These are phyloP conservation scores for Entomyzon cyanotis DNA, from an alignment of 2,113 vertebrate genomes.

Conservation along the genomic window DNA sequence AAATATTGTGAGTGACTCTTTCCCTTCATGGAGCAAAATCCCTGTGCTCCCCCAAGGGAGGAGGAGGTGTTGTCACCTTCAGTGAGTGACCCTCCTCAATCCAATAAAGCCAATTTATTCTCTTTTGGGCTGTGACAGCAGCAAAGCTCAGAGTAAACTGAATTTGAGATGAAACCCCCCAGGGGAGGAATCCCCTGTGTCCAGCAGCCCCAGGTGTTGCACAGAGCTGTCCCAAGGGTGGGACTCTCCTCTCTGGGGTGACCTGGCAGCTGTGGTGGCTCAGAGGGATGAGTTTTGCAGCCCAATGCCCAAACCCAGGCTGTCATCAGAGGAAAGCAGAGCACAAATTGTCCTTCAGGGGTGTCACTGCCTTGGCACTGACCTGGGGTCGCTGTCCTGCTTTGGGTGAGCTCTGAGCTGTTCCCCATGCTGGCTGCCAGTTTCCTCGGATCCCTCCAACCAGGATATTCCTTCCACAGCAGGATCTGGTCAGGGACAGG, in stretches of 20 bases:
- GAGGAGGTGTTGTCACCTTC: not conserved
- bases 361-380: not conserved
- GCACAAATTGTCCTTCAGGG: not conserved
- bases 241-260: not conserved
- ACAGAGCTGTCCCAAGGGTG: not conserved
- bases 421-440: not conserved
- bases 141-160: not conserved
- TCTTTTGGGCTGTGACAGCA: not conserved
- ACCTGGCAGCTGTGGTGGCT: not conserved
- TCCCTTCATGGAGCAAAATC: not conserved
- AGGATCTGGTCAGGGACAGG: not conserved
- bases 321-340: not conserved
- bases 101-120: not conserved
- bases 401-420: not conserved
- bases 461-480: not conserved
- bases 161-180: not conserved
- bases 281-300: not conserved
- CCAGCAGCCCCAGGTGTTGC: not conserved
- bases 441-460: not conserved
- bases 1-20: not conserved
- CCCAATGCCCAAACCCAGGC: not conserved
- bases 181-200: not conserved
- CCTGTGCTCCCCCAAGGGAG: not conserved
- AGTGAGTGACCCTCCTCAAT: not conserved
- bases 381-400: rapidly evolving